Percentiles rank a stretch among this genome's conserved stretches.
Conservation (phyloP, 2,888 invertebrate species). For the Metacarcinus magister region DNA sequence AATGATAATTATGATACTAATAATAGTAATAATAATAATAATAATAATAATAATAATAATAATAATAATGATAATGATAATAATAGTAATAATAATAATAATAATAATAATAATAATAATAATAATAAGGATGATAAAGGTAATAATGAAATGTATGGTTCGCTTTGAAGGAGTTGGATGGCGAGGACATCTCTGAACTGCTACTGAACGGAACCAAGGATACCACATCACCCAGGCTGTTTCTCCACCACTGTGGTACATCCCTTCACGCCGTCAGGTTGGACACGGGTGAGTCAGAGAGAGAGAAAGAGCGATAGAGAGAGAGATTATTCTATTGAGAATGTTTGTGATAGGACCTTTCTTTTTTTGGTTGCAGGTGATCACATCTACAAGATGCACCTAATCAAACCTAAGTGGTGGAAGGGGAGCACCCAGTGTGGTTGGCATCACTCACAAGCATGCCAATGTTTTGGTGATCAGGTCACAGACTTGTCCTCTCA, state of each 20-base stretch:
- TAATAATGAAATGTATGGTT: background rate
- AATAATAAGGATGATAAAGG: background rate
- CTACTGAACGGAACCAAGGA: background rate
- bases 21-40: too few relatives aligned
- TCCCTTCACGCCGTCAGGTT: conserved; percentile 68
- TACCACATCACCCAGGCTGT: conserved; percentile 27
- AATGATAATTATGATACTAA: too few relatives aligned
- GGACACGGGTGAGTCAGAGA: conserved; percentile 66
- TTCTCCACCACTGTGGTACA: conserved; percentile 74
- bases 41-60: too few relatives aligned
- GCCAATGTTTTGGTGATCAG: background rate
- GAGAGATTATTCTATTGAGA: background rate
- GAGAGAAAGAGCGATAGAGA: conserved; percentile 28
- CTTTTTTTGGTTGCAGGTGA: background rate
- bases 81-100: too few relatives aligned
- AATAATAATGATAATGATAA: too few relatives aligned
- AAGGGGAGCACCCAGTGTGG: conserved; percentile 57
- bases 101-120: too few relatives aligned
- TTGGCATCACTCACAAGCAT: background rate
- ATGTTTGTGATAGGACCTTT: too few relatives aligned
- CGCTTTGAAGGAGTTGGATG: conserved; percentile 68
- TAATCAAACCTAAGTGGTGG: background rate
- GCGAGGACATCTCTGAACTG: conserved; percentile 67
- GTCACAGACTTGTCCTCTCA: background rate
- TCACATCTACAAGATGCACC: conserved; percentile 32